Base-by-base conservation (phyloP, 2,888 invertebrate genomes). In the Tenthredo notha region DNA sequence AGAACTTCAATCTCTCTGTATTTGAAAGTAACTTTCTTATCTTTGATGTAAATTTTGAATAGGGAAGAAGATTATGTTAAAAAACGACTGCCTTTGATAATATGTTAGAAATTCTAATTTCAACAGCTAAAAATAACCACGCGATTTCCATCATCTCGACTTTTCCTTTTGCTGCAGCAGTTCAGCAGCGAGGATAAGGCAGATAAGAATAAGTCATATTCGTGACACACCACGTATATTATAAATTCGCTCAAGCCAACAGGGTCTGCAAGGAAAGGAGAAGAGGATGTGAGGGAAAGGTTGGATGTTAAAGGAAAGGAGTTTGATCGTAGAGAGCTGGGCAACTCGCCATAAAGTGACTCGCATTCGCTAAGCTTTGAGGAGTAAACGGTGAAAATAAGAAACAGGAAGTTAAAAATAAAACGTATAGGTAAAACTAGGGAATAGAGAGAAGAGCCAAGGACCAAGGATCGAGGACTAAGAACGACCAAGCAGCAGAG, bases 291-390 rank as follows among this genome's bases (percentile, higher is more conserved):
- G 75, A 47, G 43, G 25, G 74, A 40, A 7, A 7, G 37, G 43
- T 33, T 70, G 29, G 67, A 18, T 18, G n/a, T 18, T 47, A 47
- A 29, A n/a, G 40, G 74, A 21, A 43, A 25, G 47, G 15, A 25
- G 43, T 75, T 47, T 75, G 75, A 25, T 47, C 47, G 75, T 47
- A 15, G 75, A 43, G 50, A 75, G 47, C 47, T 47, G 89, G 89
- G 89, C 90, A 90, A 86, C 50, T 85, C 86, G 89, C 89, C 89
- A 90, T 88, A 87, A 90, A 90, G 88, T 87, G 86, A 84, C 85
- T 85, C 86, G 80, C 86, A 86, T 86, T 86, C 87, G 86, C 87
- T 88, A 88, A 88, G 87, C 88, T 75, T 29, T 61, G 21, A 47
- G 47, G 75, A 12, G 75, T 75, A 47, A 75, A 15, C 75, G 75